Conservation (phyloP, 2,113 vertebrate genomes). For the Colossoma macropomum region DNA sequence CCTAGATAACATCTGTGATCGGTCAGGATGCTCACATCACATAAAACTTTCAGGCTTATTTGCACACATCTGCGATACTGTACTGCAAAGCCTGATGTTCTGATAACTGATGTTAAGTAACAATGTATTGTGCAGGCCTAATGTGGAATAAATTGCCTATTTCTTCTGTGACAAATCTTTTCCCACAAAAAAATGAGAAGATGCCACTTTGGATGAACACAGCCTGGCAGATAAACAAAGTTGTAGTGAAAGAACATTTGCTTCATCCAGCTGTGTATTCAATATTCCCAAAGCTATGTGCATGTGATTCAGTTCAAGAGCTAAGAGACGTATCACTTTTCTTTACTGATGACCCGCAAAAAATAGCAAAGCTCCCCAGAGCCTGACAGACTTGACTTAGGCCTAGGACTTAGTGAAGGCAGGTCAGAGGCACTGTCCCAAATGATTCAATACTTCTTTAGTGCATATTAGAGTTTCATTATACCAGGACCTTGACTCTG, state of each 20-base stretch:
- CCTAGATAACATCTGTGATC: too few relatives aligned
- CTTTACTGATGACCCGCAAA: not conserved
- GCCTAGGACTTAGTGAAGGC: not conserved
- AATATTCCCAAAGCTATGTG: not conserved
- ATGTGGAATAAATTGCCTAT: too few relatives aligned
- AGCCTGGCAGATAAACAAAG: not conserved
- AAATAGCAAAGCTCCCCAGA: not conserved
- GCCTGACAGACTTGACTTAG: not conserved
- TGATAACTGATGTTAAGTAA: too few relatives aligned
- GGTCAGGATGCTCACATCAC: too few relatives aligned
- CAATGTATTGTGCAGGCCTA: too few relatives aligned
- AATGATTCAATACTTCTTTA: too few relatives aligned
- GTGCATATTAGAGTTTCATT: too few relatives aligned
- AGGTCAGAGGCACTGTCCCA: not conserved
- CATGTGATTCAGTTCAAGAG: not conserved
- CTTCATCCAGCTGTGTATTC: not conserved
- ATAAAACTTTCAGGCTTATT: too few relatives aligned
- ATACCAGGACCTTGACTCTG: too few relatives aligned
- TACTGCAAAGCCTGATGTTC: too few relatives aligned
- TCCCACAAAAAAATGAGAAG: not conserved
- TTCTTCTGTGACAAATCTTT: too few relatives aligned
- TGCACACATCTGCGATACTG: too few relatives aligned
- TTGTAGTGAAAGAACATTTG: not conserved
- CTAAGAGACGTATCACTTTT: not conserved
- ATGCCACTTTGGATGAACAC: not conserved